Conservation (phyloP, 2,888 invertebrate species). For the Ochropleura leucogaster region DNA sequence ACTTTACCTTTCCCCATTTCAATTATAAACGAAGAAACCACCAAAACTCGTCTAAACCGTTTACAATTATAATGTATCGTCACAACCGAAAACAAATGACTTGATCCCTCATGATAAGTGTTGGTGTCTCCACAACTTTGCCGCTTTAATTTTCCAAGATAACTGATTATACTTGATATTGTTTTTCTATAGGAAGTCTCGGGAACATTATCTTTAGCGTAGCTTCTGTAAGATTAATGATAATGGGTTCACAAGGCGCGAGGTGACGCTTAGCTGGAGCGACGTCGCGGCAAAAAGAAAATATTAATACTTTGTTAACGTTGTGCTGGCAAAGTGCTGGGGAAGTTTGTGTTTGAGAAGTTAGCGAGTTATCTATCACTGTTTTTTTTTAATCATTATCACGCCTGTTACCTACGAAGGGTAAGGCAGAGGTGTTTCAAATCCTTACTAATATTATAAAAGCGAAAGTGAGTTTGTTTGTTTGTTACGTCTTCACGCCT, state of each 20-base stretch:
- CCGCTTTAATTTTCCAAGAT: conserved; percentile 72
- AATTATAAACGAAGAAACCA: neutral
- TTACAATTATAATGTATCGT: conserved; percentile 58
- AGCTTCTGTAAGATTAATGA: conserved; percentile 84
- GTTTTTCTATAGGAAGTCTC: conserved; percentile 81
- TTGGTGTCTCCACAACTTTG: conserved; percentile 58
- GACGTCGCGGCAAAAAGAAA: conserved; percentile 74
- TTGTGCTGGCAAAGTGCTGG: conserved; percentile 65
- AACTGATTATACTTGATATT: conserved; percentile 76
- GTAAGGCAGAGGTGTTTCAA: no score
- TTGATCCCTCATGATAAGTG: conserved; percentile 64
- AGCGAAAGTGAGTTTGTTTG: no score
- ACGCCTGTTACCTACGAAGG: no score
- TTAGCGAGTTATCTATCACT: conserved; percentile 43
- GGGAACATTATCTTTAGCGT: conserved; percentile 83
- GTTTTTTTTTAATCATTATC: neutral
- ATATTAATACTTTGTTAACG: conserved; percentile 78
- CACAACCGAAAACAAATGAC: conserved; percentile 57
- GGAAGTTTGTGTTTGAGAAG: conserved; percentile 60
- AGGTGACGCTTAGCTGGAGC: conserved; percentile 78
- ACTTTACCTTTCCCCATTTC: neutral
- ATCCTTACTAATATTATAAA: no score
- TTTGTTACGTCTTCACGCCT: no score
- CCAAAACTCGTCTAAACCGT: conserved; percentile 23
- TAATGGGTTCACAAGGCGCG: conserved; percentile 83